phyloP scores from a whole-genome alignment of 2,888 invertebrate species.

The Zygaena filipendulae region DNA sequence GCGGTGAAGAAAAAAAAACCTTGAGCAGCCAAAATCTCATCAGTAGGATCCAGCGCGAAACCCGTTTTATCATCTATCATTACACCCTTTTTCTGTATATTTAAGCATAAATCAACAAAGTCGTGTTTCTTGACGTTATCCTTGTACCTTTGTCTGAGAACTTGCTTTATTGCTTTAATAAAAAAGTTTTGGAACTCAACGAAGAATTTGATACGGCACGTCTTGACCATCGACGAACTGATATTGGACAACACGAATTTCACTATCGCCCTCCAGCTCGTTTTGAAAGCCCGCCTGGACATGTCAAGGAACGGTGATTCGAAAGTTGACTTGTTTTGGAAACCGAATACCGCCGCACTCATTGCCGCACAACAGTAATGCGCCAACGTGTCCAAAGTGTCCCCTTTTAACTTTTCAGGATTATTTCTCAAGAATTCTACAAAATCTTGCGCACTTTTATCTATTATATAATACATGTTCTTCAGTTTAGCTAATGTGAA shows the following conservation, averaged over 20 bases:
- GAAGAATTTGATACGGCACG: slow-evolving; percentile 28
- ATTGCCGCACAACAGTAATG: slow-evolving; percentile 24
- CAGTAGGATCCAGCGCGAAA: slow-evolving; percentile 32
- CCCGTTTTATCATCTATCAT: slow-evolving; percentile 30
- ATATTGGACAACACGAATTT: slow-evolving; percentile 17
- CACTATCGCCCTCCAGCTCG: slow-evolving; percentile 13
- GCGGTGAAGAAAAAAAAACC: slow-evolving; percentile 45
- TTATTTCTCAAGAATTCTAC: slow-evolving; percentile 23
- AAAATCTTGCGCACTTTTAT: slow-evolving; percentile 24
- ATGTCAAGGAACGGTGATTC: slow-evolving; percentile 26
- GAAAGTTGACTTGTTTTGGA: slow-evolving; percentile 27
- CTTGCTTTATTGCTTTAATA: slow-evolving; percentile 33
- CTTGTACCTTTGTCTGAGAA: slow-evolving; percentile 28
- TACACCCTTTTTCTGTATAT: slow-evolving; percentile 31
- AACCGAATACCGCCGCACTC: slow-evolving; percentile 35
- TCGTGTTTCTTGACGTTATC: slow-evolving; percentile 32
- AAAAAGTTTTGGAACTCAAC: slow-evolving; percentile 32
- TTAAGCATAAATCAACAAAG: slow-evolving; percentile 37
- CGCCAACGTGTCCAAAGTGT: slow-evolving; percentile 17
- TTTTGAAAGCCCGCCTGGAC: slow-evolving; percentile 16
- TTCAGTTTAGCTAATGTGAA: slow-evolving; percentile 29
- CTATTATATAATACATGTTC: slow-evolving; percentile 28
- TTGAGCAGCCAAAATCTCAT: slow-evolving; percentile 37
- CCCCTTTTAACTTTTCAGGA: slow-evolving; percentile 22
- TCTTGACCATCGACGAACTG: slow-evolving; percentile 17